phyloP scores from a whole-genome alignment of 2,888 invertebrate species.

The Trypoxylon attenuatum region DNA sequence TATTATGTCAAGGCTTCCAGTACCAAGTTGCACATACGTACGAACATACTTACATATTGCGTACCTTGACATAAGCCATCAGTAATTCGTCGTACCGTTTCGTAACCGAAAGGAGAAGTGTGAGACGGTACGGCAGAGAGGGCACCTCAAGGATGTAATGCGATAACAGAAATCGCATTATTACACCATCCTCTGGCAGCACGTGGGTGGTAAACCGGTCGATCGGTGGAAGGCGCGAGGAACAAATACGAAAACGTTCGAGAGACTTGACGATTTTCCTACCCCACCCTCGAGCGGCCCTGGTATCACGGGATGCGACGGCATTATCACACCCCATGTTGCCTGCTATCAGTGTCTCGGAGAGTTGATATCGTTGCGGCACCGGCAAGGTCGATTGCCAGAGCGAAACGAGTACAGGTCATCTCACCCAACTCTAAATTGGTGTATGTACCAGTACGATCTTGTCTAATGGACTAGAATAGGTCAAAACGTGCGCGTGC shows the following conservation, averaged over 20 bases:
- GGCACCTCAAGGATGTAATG: not conserved
- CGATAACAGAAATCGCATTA: too few species aligned
- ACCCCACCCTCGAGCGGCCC: not conserved
- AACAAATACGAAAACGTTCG: not conserved
- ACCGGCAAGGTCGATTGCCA: conserved; percentile 22
- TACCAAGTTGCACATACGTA: too few species aligned
- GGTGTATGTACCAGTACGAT: not conserved
- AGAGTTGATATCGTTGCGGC: too few species aligned
- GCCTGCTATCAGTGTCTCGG: too few species aligned
- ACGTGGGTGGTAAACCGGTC: conserved; percentile 9
- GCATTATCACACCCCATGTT: too few species aligned
- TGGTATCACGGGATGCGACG: not conserved
- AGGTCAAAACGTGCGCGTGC: not conserved
- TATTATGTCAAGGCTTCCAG: too few species aligned
- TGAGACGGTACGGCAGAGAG: not conserved
- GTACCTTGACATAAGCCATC: conserved; percentile 7
- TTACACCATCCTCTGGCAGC: too few species aligned
- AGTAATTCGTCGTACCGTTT: not conserved
- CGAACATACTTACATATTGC: too few species aligned
- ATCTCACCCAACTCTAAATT: conserved; percentile 10
- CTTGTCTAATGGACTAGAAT: not conserved
- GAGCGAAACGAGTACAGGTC: conserved; percentile 22
- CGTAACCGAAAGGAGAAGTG: not conserved
- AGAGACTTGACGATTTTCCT: not conserved
- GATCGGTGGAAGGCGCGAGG: conserved; percentile 1